Conservation (phyloP, 1,140 invertebrate species). For the Drosophila azteca region DNA sequence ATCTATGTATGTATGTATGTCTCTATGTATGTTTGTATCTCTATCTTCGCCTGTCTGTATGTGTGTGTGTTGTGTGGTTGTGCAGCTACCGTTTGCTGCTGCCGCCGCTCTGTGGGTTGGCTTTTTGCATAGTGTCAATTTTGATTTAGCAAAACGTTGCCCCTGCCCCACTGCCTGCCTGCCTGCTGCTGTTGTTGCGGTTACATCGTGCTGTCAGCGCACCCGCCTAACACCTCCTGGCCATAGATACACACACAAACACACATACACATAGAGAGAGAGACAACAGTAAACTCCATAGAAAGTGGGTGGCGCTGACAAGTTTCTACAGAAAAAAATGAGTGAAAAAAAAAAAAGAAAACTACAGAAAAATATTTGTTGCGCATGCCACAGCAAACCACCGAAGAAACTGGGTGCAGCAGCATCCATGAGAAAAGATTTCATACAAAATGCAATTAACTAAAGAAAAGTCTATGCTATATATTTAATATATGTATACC, state of each 20-base stretch:
- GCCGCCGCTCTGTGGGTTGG: constrained; percentile 67
- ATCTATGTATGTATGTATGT: constrained; percentile 14
- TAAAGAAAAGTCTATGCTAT: constrained; percentile 11
- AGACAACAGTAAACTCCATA: constrained; percentile 28
- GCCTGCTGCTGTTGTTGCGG: not conserved
- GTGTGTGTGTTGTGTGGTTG: constrained; percentile 28
- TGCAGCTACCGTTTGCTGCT: constrained; percentile 67
- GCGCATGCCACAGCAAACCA: constrained; percentile 31
- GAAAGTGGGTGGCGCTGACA: constrained; percentile 78
- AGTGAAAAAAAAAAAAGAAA: not conserved
- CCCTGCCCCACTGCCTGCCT: constrained; percentile 22
- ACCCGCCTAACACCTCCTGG: constrained; percentile 63
- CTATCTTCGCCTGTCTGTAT: constrained; percentile 5
- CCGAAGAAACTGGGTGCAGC: constrained; percentile 66
- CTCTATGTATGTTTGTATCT: constrained; percentile 9
- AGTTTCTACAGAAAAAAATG: constrained; percentile 42
- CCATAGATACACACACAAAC: constrained; percentile 51
- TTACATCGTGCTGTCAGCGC: constrained; percentile 59
- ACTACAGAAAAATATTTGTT: constrained; percentile 58
- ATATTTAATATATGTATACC: not conserved
- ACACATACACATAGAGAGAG: constrained; percentile 21
- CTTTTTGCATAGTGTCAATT: constrained; percentile 80
- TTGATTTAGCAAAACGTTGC: constrained; percentile 75
- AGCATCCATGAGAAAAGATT: constrained; percentile 49
- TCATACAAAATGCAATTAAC: constrained; percentile 54